Base-by-base conservation (phyloP, 1,140 invertebrate species). In the Potamilus streckersoni region DNA sequence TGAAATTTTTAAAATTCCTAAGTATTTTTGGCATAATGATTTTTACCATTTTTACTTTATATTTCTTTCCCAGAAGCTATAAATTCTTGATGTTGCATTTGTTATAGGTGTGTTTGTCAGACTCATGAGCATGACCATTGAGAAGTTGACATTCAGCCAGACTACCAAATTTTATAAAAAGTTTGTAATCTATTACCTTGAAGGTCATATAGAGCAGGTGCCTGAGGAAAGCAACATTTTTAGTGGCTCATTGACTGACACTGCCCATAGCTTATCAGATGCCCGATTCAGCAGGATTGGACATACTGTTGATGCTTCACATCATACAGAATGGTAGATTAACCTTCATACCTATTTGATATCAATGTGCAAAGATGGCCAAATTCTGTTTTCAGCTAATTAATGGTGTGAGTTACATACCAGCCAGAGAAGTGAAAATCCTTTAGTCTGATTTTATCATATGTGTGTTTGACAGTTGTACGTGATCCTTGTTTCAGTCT, bases 101-200 rank as follows among this genome's bases (percentile, higher is more conserved):
- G 73, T 93, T 87, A 87, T 91, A 89, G 94, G 94, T 31, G 86
- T 96, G 74, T 96, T 95, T 89, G 91, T 96, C 72, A 92, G 96
- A 78, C 91, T 95, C 83, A 94, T 96, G 85, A 92, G 94, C 71
- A 89, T 96, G 3, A 93, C 94, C 71, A 93, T 96, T 87, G 94
- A 96, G 82, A 95, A 94, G 86, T 89, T 96, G 61, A 93, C 93
- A 38, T 96, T 97, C 89, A 93, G 93, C 56, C 94, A 95, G 91
- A 92, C 95, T 64, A 87, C 69, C 13, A 81, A 84, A 65, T 65
- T 90, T 0, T 84, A 78, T 65, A 73, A 70, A n/a, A 77, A 80
- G 64, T 82, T 79, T 71, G 79, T 84, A 70, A 73, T 64, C 59
- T 88, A 84, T 73, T 87, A 84, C 71, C 0, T 6, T 49, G 80